A percentile compares a stretch with the other conserved stretches of the same genome.
Evolutionary conservation across 2,888 invertebrate genomes (phyloP).

Genomic region (Aphidoletes aphidimyza): DNA sequence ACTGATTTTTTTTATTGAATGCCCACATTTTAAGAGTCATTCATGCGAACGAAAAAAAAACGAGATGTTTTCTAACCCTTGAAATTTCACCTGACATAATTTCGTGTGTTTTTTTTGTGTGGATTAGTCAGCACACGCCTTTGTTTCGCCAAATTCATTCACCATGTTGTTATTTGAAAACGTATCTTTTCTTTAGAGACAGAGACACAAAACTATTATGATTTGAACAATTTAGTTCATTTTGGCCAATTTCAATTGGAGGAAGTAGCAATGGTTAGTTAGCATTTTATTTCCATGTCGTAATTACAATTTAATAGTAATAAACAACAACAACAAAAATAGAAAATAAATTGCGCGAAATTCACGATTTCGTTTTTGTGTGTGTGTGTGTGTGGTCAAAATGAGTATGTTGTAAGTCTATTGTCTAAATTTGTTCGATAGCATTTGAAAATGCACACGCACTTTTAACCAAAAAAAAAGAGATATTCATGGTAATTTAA

Average conservation of each 20-base stretch:
- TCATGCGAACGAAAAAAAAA: not conserved
- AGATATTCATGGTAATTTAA: not conserved
- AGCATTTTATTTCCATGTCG: constrained; percentile 10
- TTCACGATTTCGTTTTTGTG: not conserved
- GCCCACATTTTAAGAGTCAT: not conserved
- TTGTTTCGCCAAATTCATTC: not conserved
- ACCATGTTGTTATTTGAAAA: too few relatives aligned
- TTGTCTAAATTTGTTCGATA: constrained; percentile 10
- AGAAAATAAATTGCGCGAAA: constrained; percentile 13
- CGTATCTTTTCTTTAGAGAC: too few relatives aligned
- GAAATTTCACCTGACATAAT: constrained; percentile 9
- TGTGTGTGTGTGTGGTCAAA: not conserved
- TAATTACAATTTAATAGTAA: constrained; percentile 25
- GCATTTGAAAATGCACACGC: not conserved
- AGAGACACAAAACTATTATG: not conserved
- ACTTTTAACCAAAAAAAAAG: not conserved
- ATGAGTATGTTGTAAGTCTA: constrained; percentile 25
- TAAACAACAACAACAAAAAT: too few relatives aligned
- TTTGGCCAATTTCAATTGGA: constrained; percentile 23
- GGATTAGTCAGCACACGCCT: not conserved
- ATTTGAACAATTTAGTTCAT: constrained; percentile 12
- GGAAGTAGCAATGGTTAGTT: constrained; percentile 17
- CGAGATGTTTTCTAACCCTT: not conserved
- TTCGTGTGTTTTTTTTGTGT: too few relatives aligned
- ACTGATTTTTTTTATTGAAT: not conserved